Percentiles rank a stretch among this genome's conserved stretches.
These are phyloP conservation scores for Magallana ariakensis DNA, from an alignment of 1,140 invertebrate genomes.

Conservation along the genomic window DNA sequence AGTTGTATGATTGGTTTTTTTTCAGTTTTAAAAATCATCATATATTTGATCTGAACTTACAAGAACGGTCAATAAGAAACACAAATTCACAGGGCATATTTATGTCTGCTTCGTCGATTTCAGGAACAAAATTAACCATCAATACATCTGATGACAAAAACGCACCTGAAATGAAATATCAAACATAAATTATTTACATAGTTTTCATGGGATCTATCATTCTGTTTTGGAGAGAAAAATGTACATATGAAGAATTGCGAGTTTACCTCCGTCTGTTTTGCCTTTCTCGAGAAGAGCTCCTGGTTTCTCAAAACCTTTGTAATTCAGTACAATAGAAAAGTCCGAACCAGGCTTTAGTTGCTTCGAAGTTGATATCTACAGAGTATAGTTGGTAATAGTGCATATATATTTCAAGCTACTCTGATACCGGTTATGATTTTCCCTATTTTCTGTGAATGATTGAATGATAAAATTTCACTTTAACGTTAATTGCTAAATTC, in stretches of 20 bases:
- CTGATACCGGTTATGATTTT: no score
- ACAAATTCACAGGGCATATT: slow-evolving; percentile 46
- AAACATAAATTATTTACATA: not conserved
- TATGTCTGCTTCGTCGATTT: not conserved
- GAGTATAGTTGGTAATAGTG: not conserved
- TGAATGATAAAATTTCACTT: no score
- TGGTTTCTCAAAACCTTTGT: slow-evolving; percentile 25
- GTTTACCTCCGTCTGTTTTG: not conserved
- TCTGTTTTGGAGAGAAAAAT: no score
- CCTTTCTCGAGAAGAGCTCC: not conserved
- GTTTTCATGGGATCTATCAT: not conserved
- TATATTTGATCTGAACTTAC: not conserved
- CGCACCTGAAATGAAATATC: not conserved
- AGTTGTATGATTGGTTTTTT: no score
- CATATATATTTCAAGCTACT: no score
- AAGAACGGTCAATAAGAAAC: slow-evolving; percentile 54
- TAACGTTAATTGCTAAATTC: no score
- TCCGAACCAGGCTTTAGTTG: slow-evolving; percentile 8
- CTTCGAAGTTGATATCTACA: not conserved
- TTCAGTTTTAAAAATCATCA: no score
- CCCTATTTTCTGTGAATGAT: no score
- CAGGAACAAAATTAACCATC: slow-evolving; percentile 53
- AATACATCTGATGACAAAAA: slow-evolving; percentile 49
- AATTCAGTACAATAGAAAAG: not conserved
- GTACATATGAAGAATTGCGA: no score